Evolutionary conservation across 2,797 vertebrate species (phyloP).

Genomic region (Phyllotis vaccarum): DNA sequence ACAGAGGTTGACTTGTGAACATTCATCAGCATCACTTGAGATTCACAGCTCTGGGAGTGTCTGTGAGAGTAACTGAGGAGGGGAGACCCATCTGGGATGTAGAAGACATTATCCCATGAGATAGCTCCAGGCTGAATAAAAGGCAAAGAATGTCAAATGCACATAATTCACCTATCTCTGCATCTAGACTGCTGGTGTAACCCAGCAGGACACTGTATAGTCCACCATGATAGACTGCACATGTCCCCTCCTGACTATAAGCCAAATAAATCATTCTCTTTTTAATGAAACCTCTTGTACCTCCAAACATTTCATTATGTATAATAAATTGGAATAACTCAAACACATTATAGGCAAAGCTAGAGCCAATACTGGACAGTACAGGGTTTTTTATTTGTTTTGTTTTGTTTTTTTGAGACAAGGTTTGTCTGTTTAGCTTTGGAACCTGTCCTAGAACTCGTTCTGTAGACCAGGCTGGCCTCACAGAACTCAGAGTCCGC

Average conservation of each 20-base stretch:
- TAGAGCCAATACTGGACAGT: neutral
- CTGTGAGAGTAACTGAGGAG: neutral
- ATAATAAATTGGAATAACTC: neutral
- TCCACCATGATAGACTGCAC: neutral
- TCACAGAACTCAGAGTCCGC: too few species aligned
- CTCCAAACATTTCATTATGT: neutral
- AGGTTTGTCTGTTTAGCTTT: too few species aligned
- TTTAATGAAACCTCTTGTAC: neutral
- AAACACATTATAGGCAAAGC: neutral
- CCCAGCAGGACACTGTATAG: neutral
- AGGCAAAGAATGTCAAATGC: neutral
- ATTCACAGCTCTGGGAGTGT: neutral
- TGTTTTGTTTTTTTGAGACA: neutral
- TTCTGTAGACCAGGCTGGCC: too few species aligned
- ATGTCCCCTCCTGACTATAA: neutral
- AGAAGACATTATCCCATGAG: neutral
- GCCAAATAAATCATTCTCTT: neutral
- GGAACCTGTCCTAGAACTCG: too few species aligned
- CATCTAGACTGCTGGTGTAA: neutral
- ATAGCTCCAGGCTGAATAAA: neutral
- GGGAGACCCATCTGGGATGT: neutral
- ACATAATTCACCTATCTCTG: neutral
- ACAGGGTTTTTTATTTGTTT: too few species aligned
- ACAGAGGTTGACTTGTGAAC: neutral
- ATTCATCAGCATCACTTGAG: neutral